Evolutionary conservation across 1,140 invertebrate species (phyloP).

Genomic region (Polyergus mexicanus): DNA sequence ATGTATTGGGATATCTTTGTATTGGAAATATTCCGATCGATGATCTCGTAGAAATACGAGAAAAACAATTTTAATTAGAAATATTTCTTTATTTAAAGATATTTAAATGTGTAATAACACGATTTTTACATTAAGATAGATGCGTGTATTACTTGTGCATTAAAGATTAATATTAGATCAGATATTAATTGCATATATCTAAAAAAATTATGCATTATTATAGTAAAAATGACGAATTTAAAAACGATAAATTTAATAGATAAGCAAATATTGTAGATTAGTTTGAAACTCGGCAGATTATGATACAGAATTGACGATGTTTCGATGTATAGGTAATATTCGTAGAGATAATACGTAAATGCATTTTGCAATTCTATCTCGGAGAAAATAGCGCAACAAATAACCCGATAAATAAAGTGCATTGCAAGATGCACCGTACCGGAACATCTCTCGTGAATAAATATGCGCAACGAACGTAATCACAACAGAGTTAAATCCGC

Average conservation of each 20-base stretch:
- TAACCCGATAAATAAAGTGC: slow-evolving; percentile 53
- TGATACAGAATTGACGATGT: slow-evolving; percentile 33
- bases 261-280: slow-evolving; percentile 5
- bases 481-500: slow-evolving; percentile 49
- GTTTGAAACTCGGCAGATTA: slow-evolving; percentile 20
- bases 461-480: slow-evolving; percentile 51
- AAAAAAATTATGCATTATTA: neutral
- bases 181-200: neutral
- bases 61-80: slow-evolving; percentile 7
- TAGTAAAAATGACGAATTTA: neutral
- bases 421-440: slow-evolving; percentile 9
- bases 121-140: slow-evolving; percentile 1
- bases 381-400: slow-evolving; percentile 41
- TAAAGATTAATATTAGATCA: neutral
- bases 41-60: neutral
- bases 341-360: slow-evolving; percentile 27
- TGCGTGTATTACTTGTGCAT: neutral
- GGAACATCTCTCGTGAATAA: slow-evolving; percentile 45
- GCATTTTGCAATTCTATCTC: slow-evolving; percentile 16
- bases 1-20: neutral
- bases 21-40: neutral
- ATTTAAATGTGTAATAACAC: slow-evolving; percentile 5
- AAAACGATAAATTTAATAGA: neutral
- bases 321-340: neutral
- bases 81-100: neutral